Conservation (phyloP, 2,888 invertebrate genomes). For the Hyposoter didymator region DNA sequence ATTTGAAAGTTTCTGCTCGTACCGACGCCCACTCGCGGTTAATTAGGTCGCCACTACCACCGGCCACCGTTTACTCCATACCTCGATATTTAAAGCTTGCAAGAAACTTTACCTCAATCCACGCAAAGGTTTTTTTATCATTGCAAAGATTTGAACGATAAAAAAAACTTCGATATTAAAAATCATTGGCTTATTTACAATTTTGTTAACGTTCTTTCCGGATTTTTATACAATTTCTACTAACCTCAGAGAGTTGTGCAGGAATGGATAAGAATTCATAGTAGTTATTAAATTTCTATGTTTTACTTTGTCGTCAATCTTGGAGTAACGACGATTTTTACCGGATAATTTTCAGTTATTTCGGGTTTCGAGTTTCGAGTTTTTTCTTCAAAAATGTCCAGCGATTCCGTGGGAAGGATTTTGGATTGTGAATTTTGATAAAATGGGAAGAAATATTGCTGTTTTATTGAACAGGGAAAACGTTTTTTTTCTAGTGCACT, state of each 20-base stretch:
- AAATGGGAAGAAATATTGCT: neutral
- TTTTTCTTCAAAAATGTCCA: neutral
- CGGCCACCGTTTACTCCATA: neutral
- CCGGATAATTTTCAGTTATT: neutral
- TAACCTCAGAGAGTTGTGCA: neutral
- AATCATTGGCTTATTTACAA: neutral
- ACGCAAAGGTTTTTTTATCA: neutral
- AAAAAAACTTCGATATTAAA: neutral
- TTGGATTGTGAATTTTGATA: neutral
- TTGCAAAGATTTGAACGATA: neutral
- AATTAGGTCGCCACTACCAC: conserved; percentile 44
- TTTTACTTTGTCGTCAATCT: neutral
- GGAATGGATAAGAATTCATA: neutral
- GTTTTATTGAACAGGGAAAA: neutral
- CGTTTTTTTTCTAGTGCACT: neutral
- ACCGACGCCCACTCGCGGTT: conserved; percentile 20
- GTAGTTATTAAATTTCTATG: neutral
- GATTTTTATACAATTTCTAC: neutral
- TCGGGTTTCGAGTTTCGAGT: neutral
- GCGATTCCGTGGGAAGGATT: neutral
- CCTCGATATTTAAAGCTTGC: neutral
- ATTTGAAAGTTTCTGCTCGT: conserved; percentile 36
- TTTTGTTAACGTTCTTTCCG: neutral
- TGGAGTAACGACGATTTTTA: no score
- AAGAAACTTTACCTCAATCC: neutral